Evolutionary conservation across 2,888 invertebrate genomes (phyloP).

Genomic region (Tenodera sinensis): DNA sequence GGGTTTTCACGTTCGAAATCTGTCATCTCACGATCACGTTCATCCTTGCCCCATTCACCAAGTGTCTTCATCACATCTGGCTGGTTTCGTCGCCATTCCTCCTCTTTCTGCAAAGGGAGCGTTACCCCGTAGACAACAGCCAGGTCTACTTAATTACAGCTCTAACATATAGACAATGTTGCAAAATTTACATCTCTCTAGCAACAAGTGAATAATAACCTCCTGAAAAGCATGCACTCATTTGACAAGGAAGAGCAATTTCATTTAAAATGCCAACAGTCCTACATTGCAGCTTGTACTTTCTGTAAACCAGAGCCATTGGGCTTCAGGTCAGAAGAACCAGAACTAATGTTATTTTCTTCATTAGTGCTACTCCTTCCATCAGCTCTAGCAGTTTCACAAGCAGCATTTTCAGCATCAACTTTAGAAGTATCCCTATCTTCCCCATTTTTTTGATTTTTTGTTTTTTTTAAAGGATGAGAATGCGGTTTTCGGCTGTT

Average conservation of each 20-base stretch:
- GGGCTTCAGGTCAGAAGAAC: not conserved
- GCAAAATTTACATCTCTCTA: not conserved
- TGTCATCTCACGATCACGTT: conserved; percentile 65
- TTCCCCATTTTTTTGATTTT: not conserved
- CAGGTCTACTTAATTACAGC: not conserved
- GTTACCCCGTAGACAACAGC: conserved; percentile 1
- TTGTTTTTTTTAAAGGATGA: conserved; percentile 42
- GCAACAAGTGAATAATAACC: not conserved
- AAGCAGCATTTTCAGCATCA: not conserved
- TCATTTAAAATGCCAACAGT: not conserved
- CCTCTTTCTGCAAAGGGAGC: conserved; percentile 48
- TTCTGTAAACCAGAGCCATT: not conserved
- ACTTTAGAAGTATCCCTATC: not conserved
- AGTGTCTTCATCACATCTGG: conserved; percentile 66
- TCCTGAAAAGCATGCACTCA: not conserved
- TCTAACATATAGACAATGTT: not conserved
- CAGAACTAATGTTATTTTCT: not conserved
- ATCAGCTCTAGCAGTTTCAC: not conserved
- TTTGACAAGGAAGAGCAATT: not conserved
- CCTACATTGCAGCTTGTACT: not conserved
- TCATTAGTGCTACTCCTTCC: not conserved
- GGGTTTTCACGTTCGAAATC: conserved; percentile 77
- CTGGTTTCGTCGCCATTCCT: conserved; percentile 60
- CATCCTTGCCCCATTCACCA: conserved; percentile 53
- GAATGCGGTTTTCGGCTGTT: conserved; percentile 6